phyloP scores from a whole-genome alignment of 1,140 invertebrate species.

The Calycopis cecrops region DNA sequence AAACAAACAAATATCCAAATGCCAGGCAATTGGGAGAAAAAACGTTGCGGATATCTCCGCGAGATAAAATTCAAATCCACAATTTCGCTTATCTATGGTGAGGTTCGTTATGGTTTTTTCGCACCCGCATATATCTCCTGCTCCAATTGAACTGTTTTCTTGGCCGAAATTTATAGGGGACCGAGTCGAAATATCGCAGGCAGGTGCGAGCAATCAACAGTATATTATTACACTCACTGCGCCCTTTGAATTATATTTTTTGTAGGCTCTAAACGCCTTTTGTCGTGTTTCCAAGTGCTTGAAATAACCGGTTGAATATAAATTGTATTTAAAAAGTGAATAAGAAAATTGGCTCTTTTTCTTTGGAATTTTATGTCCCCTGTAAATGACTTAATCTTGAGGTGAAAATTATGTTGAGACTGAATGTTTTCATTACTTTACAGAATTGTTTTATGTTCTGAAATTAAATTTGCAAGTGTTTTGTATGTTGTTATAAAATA shows the following conservation, averaged over 20 bases:
- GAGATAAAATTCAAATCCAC: slow-evolving; percentile 24
- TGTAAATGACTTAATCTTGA: too few species aligned
- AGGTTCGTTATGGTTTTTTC: slow-evolving; percentile 29
- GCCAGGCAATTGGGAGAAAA: slow-evolving; percentile 1
- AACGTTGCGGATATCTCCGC: slow-evolving; percentile 4
- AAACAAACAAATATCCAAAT: slow-evolving; percentile 4
- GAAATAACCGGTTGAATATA: too few species aligned
- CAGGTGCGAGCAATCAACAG: slow-evolving; percentile 26
- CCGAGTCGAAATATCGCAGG: slow-evolving; percentile 28
- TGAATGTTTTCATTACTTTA: too few species aligned
- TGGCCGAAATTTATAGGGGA: slow-evolving; percentile 33
- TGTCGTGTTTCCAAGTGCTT: not conserved
- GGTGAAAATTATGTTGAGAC: too few species aligned
- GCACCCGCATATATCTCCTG: slow-evolving; percentile 32
- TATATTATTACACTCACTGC: slow-evolving; percentile 16
- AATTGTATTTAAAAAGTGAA: too few species aligned
- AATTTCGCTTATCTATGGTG: slow-evolving; percentile 19
- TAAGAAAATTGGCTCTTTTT: too few species aligned
- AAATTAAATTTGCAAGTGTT: too few species aligned
- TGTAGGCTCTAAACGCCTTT: not conserved
- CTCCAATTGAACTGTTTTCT: slow-evolving; percentile 39
- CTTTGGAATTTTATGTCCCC: too few species aligned
- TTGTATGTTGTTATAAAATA: too few species aligned
- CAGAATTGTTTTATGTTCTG: too few species aligned
- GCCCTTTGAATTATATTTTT: not conserved